Percentiles rank a stretch among this genome's conserved stretches.
These are phyloP conservation scores for Acanthurus lineatus DNA, from an alignment of 2,797 vertebrate genomes.

Conservation along the genomic window DNA sequence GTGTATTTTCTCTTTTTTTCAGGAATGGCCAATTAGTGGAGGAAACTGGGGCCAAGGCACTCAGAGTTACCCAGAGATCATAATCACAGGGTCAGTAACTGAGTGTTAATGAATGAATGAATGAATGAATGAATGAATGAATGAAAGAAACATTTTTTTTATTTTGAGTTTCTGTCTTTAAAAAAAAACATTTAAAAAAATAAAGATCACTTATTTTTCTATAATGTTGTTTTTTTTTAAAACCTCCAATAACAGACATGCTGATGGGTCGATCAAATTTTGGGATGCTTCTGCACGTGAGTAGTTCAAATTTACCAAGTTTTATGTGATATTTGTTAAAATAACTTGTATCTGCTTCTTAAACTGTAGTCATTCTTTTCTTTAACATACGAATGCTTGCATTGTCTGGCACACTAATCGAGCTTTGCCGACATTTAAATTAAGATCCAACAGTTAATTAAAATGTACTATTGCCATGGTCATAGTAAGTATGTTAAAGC, in stretches of 20 bases:
- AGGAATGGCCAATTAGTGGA: constrained; percentile 98
- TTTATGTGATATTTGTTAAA: no score
- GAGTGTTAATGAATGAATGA: background rate
- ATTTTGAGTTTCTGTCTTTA: background rate
- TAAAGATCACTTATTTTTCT: background rate
- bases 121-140: background rate
- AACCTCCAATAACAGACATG: constrained; percentile 88
- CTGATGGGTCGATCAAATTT: constrained; percentile 97
- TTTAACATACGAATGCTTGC: background rate
- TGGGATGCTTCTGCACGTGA: constrained; percentile 99
- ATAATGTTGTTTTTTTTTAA: constrained; percentile 15
- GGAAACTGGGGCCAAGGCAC: constrained; percentile 97
- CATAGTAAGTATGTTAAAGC: no score
- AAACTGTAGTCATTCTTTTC: background rate
- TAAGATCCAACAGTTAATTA: no score
- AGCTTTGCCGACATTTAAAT: background rate
- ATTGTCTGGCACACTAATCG: background rate
- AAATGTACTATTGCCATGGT: no score
- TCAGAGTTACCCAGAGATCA: constrained; percentile 97
- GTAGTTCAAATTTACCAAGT: constrained; percentile 64
- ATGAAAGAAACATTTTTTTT: background rate
- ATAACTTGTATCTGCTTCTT: background rate
- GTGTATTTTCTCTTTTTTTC: constrained; percentile 42
- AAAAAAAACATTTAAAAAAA: no score
- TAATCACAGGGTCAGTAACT: constrained; percentile 94